Base-by-base conservation (phyloP, 1,140 invertebrate species). In the Brachionus angularis region DNA sequence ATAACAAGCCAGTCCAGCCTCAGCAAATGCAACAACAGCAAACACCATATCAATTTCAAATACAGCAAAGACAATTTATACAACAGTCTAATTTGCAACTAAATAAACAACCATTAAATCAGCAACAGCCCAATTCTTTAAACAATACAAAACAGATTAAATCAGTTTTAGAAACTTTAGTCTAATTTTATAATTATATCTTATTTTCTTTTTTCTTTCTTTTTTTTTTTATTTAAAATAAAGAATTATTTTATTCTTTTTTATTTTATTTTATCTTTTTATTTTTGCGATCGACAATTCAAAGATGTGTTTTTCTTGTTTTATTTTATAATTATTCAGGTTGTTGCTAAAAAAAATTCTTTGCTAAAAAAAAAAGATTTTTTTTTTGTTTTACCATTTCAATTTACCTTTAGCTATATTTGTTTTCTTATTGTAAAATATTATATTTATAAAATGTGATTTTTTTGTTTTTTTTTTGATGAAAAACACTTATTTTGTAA, bases 81-180 rank as follows among this genome's bases (percentile, higher is more conserved):
- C n/a, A 44, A 21, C 42, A 46, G 29, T 33, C 33, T 7, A 23
- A 67, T 29, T n/a, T 25, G 3, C 23, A 52, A 52, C 23, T 12
- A 27, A 5, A 52, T 18, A 5, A 36, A 18, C 53, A 16, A 25
- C 23, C n/a, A n/a, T 14, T 12, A 31, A 36, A 58, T 58, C 33
- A 39, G 5, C 27, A 52, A 39, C n/a, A n/a, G n/a, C n/a, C n/a
- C n/a, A n/a, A n/a, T n/a, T n/a, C n/a, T n/a, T n/a, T 42, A 16
- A 7, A 31, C 12, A 58, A 25, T 58, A 10, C 34, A 12, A 58
- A 58, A 42, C 53, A 58, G n/a, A 34, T 42, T 34, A 67, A 67
- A 47, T 46, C 62, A 3, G 62, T 67, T 34, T 12, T 67, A 31
- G 62, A 67, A 47, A 67, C 62, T 67, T 47, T 67, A 46, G 62